Base-by-base conservation (phyloP, 1,140 invertebrate species). In the Campoletis sonorensis region DNA sequence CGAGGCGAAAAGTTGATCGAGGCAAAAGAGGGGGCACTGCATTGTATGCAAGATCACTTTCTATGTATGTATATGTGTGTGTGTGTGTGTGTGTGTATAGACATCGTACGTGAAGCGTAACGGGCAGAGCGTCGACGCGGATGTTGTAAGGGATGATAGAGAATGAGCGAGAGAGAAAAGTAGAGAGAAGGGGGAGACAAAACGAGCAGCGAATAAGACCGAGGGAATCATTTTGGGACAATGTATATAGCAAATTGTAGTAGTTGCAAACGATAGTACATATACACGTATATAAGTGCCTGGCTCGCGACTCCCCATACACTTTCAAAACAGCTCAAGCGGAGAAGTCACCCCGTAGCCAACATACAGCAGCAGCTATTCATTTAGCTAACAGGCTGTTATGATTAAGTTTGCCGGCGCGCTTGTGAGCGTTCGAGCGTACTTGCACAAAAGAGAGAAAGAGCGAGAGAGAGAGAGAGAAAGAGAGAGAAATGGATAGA, bases 311-410 rank as follows among this genome's bases (percentile, higher is more conserved):
- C 87, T 85, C 87, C 84, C 87, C 84, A 33, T 21, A 70, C 67
- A 64, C 61, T 64, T 30, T 15, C 27, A 70, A 70, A 64, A 61
- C 75, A 77, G 75, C 75, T 77, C 75, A 61, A 58, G 75, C 54
- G 23, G 54, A 70, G 67, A 70, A 86, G 81, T 87, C 87, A 86
- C 85, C 86, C 88, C 79, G 84, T 45, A 18, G 15, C 23, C 51
- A 58, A 27, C 51, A 58, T 18, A 37, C 30, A 78, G 61, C 33
- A 78, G 73, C 83, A 81, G 83, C 82, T 86, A 84, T 88, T 87
- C 88, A 90, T 89, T 90, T 88, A 87, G 87, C 89, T 90, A 89
- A 89, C 89, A 89, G 88, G 84, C 88, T 89, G 89, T 90, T 90
- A 89, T 89, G 89, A 90, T 90, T 89, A 89, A 89, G 88, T 88